A percentile compares a stretch with the other conserved stretches of the same genome.
Conservation (phyloP, 1,140 invertebrate species). For the Drosophila sturtevanti region DNA sequence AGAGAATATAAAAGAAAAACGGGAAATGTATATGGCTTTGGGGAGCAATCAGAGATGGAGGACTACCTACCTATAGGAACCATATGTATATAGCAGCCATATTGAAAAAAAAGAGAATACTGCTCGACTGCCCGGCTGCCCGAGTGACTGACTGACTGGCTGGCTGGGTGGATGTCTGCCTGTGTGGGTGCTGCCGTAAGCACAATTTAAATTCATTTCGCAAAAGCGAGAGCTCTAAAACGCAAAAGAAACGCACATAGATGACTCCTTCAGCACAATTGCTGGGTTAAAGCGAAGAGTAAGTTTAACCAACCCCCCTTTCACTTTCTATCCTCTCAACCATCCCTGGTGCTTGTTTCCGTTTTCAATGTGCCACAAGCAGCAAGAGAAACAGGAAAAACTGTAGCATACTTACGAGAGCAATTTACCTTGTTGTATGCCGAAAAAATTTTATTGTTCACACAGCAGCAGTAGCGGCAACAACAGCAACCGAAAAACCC, state of each 20-base stretch:
- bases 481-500: slow-evolving; percentile 15
- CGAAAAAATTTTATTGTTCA: slow-evolving; percentile 65
- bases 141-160: neutral
- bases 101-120: slow-evolving; percentile 62
- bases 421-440: slow-evolving; percentile 64
- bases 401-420: slow-evolving; percentile 73
- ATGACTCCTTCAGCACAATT: slow-evolving; percentile 3
- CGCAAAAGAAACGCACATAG: slow-evolving; percentile 44
- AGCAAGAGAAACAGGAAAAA: slow-evolving; percentile 36
- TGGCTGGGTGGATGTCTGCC: neutral
- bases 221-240: slow-evolving; percentile 65
- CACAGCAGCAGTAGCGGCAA: slow-evolving; percentile 48
- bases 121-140: neutral
- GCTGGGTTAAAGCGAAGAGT: neutral
- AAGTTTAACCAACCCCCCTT: too few relatives aligned
- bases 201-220: slow-evolving; percentile 77
- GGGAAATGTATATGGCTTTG: slow-evolving; percentile 64
- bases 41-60: slow-evolving; percentile 69
- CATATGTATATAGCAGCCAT: slow-evolving; percentile 48
- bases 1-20: slow-evolving; percentile 44
- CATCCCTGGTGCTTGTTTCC: neutral
- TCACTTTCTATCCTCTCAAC: too few relatives aligned
- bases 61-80: slow-evolving; percentile 6
- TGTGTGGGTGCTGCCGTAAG: slow-evolving; percentile 48
- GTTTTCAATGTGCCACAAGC: neutral